Conservation (phyloP, 1,140 invertebrate species). For the Acromyrmex echinatior region DNA sequence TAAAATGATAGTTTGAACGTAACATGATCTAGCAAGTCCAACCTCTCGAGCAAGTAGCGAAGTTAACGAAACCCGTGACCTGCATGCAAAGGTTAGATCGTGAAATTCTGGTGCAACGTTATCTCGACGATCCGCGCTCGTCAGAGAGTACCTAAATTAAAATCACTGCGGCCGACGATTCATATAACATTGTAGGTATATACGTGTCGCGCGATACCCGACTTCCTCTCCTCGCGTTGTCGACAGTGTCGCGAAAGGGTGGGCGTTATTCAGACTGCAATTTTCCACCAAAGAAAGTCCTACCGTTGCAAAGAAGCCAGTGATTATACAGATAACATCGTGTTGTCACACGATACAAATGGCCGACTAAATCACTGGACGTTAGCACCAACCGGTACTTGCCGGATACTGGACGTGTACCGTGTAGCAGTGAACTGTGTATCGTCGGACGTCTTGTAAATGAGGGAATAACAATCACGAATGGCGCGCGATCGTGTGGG, state of each 20-base stretch:
- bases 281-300: constrained; percentile 48
- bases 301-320: constrained; percentile 37
- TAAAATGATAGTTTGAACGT: constrained; percentile 19
- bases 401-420: background rate
- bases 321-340: constrained; percentile 58
- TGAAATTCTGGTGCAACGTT: constrained; percentile 53
- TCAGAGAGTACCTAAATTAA: constrained; percentile 59
- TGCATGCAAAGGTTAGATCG: constrained; percentile 46
- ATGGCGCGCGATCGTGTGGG: constrained; percentile 22
- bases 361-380: constrained; percentile 45
- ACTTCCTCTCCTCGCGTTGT: background rate
- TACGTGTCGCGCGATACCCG: constrained; percentile 53
- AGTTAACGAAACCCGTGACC: constrained; percentile 56
- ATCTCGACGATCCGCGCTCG: constrained; percentile 45
- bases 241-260: background rate
- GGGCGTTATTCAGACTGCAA: constrained; percentile 26
- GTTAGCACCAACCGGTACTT: constrained; percentile 5
- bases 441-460: constrained; percentile 78
- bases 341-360: constrained; percentile 53
- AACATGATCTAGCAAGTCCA: constrained; percentile 28
- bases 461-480: constrained; percentile 81
- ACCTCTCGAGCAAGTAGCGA: constrained; percentile 44
- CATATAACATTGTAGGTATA: constrained; percentile 65
- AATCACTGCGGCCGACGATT: constrained; percentile 69
- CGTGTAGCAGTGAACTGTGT: constrained; percentile 41